These are phyloP conservation scores for Arctocebus calabarensis DNA, from an alignment of 2,797 vertebrate species.

Conservation along the genomic window DNA sequence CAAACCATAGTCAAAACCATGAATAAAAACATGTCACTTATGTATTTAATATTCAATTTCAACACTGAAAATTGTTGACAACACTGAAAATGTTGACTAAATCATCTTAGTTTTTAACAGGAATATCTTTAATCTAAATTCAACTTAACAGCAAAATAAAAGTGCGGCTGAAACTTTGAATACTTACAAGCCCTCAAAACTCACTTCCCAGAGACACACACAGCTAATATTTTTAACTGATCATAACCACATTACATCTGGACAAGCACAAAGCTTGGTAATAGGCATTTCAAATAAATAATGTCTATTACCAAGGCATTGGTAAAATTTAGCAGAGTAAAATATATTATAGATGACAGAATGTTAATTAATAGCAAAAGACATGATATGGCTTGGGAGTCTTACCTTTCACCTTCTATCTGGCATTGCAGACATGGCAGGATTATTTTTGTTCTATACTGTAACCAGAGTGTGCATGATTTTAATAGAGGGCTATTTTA, in stretches of 20 bases:
- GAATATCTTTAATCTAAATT: slow-evolving; percentile 61
- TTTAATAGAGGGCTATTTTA: slow-evolving; percentile 74
- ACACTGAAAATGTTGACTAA: slow-evolving; percentile 54
- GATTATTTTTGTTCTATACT: not conserved
- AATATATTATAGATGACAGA: not conserved
- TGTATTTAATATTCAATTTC: slow-evolving; percentile 42
- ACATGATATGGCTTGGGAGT: not conserved
- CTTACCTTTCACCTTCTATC: slow-evolving; percentile 45
- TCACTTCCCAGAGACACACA: slow-evolving; percentile 2
- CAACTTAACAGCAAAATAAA: slow-evolving; percentile 66
- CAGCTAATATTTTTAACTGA: slow-evolving; percentile 62
- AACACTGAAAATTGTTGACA: slow-evolving; percentile 22
- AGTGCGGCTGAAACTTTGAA: slow-evolving; percentile 57
- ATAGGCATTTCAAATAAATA: slow-evolving; percentile 55
- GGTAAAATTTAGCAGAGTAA: not conserved
- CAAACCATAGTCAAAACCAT: slow-evolving; percentile 17
- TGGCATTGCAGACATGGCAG: not conserved
- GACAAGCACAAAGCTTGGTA: not conserved
- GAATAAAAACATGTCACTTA: not conserved
- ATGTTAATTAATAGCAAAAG: slow-evolving; percentile 43
- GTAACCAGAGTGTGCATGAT: slow-evolving; percentile 41
- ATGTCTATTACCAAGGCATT: slow-evolving; percentile 35
- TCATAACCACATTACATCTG: slow-evolving; percentile 32
- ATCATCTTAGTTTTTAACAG: slow-evolving; percentile 50
- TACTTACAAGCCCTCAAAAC: slow-evolving; percentile 54